These are phyloP conservation scores for Eilema depressum DNA, from an alignment of 2,888 invertebrate genomes.

Conservation along the genomic window DNA sequence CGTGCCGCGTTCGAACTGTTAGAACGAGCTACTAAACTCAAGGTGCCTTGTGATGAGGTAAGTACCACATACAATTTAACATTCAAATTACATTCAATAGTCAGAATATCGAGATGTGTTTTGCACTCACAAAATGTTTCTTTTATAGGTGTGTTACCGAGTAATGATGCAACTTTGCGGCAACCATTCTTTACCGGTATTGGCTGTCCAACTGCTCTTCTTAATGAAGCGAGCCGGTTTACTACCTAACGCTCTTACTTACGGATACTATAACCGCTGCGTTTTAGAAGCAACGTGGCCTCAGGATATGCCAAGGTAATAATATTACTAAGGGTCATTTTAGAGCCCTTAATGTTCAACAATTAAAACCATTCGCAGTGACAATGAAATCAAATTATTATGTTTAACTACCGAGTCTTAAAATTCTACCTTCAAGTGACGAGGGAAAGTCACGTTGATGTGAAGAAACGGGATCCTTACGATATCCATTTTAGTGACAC, in stretches of 20 bases:
- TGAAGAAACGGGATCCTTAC: no score
- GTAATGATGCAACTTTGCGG: slow-evolving; percentile 99
- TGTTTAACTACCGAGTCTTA: no score
- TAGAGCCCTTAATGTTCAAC: no score
- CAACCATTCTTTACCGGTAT: slow-evolving; percentile 95
- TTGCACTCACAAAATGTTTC: neutral
- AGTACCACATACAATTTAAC: slow-evolving; percentile 24
- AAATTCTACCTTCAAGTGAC: no score
- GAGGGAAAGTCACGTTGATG: no score
- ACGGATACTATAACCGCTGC: slow-evolving; percentile 93
- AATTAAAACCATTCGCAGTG: no score
- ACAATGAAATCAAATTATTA: no score
- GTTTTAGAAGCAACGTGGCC: slow-evolving; percentile 99
- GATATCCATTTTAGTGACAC: no score
- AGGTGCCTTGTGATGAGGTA: slow-evolving; percentile 96
- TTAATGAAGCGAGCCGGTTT: slow-evolving; percentile 97
- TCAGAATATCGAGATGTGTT: no score
- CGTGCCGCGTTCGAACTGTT: slow-evolving; percentile 95
- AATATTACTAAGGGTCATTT: no score
- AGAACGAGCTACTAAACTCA: slow-evolving; percentile 94
- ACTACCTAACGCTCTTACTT: slow-evolving; percentile 99
- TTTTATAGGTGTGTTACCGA: slow-evolving; percentile 94
- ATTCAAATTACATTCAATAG: no score
- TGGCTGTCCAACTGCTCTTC: slow-evolving; percentile 96
- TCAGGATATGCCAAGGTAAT: slow-evolving; percentile 90